Conservation (phyloP, 2,113 vertebrate genomes). For the Hippocampus mohnikei region DNA sequence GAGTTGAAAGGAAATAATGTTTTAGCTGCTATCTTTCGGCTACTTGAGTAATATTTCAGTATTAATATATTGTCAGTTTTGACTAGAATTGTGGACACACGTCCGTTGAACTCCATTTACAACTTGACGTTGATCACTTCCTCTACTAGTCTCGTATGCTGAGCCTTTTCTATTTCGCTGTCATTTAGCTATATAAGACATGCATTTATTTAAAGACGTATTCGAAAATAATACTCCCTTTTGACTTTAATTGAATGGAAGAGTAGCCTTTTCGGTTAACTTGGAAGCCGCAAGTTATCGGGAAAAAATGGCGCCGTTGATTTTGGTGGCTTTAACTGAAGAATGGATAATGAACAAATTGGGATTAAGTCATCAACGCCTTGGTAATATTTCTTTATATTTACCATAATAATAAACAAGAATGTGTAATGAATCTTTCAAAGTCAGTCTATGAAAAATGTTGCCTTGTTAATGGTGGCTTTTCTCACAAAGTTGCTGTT, state of each 20-base stretch:
- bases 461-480: neutral
- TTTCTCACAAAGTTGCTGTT: slow-evolving; percentile 14
- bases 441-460: neutral
- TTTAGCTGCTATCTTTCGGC: neutral
- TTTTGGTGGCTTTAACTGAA: slow-evolving; percentile 68
- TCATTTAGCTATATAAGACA: no score
- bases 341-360: slow-evolving; percentile 71
- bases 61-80: neutral
- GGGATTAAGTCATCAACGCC: slow-evolving; percentile 59
- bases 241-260: no score
- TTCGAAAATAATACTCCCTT: no score
- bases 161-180: neutral
- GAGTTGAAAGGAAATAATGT: neutral
- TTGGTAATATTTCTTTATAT: slow-evolving; percentile 62
- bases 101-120: neutral
- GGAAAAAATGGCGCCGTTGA: slow-evolving; percentile 68
- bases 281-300: no score
- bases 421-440: neutral
- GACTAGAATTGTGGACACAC: neutral
- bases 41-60: neutral
- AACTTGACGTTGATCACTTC: neutral
- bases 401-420: neutral
- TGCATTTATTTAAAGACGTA: no score
- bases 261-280: no score
- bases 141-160: neutral